Percentiles rank a stretch among this genome's conserved stretches.
Conservation (phyloP, 2,113 vertebrate species). For the Bos javanicus region DNA sequence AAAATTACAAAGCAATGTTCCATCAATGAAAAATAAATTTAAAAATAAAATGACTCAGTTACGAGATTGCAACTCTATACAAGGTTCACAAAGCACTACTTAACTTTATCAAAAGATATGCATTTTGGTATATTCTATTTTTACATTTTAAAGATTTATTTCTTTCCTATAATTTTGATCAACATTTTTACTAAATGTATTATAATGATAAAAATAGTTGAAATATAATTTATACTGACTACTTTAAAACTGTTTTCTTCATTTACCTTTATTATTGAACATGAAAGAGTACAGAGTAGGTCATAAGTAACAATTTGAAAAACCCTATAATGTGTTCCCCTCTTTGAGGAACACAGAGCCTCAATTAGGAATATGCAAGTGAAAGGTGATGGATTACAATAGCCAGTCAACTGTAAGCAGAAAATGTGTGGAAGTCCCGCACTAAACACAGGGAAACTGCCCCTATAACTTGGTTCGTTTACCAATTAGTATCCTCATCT, state of each 20-base stretch:
- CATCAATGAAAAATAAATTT: neutral
- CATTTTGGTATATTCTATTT: neutral
- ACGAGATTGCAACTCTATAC: neutral
- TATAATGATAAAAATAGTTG: neutral
- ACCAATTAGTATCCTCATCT: neutral
- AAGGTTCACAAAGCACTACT: neutral
- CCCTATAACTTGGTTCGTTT: neutral
- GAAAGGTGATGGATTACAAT: neutral
- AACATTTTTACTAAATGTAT: neutral
- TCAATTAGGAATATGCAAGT: conserved; percentile 29
- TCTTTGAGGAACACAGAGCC: neutral
- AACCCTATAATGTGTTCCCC: neutral
- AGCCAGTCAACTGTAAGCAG: neutral
- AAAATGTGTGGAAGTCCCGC: neutral
- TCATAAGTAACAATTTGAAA: conserved; percentile 10
- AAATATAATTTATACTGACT: neutral
- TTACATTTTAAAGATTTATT: neutral
- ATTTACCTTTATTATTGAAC: conserved; percentile 12
- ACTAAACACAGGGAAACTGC: neutral
- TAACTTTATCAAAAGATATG: neutral
- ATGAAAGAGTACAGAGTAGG: neutral
- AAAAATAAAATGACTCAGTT: neutral
- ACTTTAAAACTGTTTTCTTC: neutral
- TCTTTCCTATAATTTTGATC: neutral
- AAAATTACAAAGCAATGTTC: neutral